Base-by-base conservation (phyloP, 2,888 invertebrate species). In the Epirrhoe alternata region DNA sequence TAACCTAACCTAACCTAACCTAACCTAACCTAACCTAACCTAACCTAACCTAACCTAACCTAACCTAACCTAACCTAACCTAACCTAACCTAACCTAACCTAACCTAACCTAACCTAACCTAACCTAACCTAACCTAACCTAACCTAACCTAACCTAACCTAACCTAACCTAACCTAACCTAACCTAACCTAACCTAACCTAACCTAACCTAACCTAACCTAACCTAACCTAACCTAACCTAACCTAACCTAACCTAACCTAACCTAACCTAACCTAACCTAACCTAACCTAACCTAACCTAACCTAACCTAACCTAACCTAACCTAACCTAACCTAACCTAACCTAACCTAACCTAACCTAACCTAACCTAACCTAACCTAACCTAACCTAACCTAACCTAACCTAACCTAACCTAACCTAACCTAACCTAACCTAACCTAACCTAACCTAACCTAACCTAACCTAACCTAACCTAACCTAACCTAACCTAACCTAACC, bases 161-260 rank as follows among this genome's bases (percentile, higher is more conserved):
- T 53, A 53, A 53, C 53, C 53, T 53, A 53, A 53, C 53, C 53
- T 53, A 52, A 52, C 52, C 52, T 52, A 52, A 52, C 52, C 52
- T 52, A 52, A 52, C 52, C 52, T 52, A 52, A 52, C 52, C 52
- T 52, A 52, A 52, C 52, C 52, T 52, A 52, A 52, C 52, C 52
- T 52, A 52, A 53, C 53, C 53, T 53, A 53, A 53, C 53, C 53
- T 53, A 53, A 53, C 53, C 53, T 35, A 53, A 53, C 53, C 53
- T 53, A 35, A 33, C 53, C 53, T 52, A 52, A 52, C 51, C 51
- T 52, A 52, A 52, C 51, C 51, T 52, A 52, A 52, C 51, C 51
- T 52, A 52, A 52, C 51, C 51, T 52, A 52, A 52, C 51, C 51
- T 52, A 52, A 52, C 51, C 51, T 52, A 52, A 52, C 51, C 51